Percentiles rank a stretch among this genome's conserved stretches.
Conservation (phyloP, 1,140 invertebrate genomes). For the Apis mellifera region DNA sequence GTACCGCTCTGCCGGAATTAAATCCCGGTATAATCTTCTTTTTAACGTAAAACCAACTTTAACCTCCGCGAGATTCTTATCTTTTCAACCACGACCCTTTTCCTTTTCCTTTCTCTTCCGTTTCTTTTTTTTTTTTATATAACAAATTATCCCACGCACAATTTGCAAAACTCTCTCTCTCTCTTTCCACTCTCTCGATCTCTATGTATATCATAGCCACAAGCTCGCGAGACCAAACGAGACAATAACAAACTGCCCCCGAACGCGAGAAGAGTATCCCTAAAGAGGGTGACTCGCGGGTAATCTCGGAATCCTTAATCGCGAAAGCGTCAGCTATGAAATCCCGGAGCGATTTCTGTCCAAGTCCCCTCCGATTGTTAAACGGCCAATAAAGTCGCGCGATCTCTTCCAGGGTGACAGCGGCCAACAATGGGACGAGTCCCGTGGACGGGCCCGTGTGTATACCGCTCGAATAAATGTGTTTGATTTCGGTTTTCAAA, state of each 20-base stretch:
- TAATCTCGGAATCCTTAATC: conserved; percentile 56
- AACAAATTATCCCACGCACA: background rate
- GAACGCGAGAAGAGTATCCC: background rate
- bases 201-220: background rate
- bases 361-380: conserved; percentile 47
- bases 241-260: conserved; percentile 6
- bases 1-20: conserved; percentile 28
- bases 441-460: conserved; percentile 44
- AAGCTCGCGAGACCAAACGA: background rate
- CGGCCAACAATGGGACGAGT: conserved; percentile 57
- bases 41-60: conserved; percentile 33
- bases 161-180: background rate
- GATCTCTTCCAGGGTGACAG: conserved; percentile 65
- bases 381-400: conserved; percentile 66
- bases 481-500: conserved; percentile 80
- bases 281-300: background rate
- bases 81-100: background rate
- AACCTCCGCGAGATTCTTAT: background rate
- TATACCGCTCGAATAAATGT: conserved; percentile 72
- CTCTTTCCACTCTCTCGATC: too few relatives aligned
- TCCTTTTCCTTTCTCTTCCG: background rate
- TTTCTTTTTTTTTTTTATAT: too few relatives aligned
- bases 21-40: conserved; percentile 31
- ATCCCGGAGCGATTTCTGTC: conserved; percentile 12
- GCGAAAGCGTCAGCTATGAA: conserved; percentile 44